phyloP scores from a whole-genome alignment of 2,888 invertebrate species.

The Zaprionus obscuricornis region DNA sequence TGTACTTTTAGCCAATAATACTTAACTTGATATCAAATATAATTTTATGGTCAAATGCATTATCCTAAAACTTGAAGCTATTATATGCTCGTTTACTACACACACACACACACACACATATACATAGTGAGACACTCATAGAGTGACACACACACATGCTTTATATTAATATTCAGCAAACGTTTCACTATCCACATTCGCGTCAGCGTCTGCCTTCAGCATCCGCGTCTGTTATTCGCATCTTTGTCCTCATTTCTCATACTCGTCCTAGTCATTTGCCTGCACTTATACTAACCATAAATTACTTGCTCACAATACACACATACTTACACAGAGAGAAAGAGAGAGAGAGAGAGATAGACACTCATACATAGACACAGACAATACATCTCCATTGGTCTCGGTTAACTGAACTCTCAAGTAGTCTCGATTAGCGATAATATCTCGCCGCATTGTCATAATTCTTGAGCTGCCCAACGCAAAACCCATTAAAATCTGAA shows the following conservation, averaged over 20 bases:
- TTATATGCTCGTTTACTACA: conserved; percentile 42
- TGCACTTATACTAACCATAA: conserved; percentile 67
- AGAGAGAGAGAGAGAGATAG: too few relatives aligned
- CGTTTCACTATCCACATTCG: conserved; percentile 11
- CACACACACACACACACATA: not conserved
- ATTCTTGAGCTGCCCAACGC: conserved; percentile 62
- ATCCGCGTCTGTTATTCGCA: not conserved
- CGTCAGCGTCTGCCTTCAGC: not conserved
- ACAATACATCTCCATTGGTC: conserved; percentile 56
- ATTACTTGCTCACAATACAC: conserved; percentile 46
- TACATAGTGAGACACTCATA: too few relatives aligned
- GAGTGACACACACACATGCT: conserved; percentile 20
- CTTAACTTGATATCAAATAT: conserved; percentile 33
- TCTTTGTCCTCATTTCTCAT: too few relatives aligned
- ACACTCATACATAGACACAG: too few relatives aligned
- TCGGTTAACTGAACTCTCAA: conserved; percentile 73
- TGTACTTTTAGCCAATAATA: conserved; percentile 19
- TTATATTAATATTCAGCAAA: conserved; percentile 53
- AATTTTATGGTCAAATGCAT: conserved; percentile 51
- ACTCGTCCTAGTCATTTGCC: conserved; percentile 42
- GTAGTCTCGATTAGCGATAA: conserved; percentile 74
- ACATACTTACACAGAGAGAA: conserved; percentile 1
- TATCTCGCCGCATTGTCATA: conserved; percentile 76
- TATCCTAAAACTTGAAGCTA: conserved; percentile 36
- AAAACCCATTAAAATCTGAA: conserved; percentile 69